Base-by-base conservation (phyloP, 2,888 invertebrate genomes). In the Agonopterix alstromeriana region DNA sequence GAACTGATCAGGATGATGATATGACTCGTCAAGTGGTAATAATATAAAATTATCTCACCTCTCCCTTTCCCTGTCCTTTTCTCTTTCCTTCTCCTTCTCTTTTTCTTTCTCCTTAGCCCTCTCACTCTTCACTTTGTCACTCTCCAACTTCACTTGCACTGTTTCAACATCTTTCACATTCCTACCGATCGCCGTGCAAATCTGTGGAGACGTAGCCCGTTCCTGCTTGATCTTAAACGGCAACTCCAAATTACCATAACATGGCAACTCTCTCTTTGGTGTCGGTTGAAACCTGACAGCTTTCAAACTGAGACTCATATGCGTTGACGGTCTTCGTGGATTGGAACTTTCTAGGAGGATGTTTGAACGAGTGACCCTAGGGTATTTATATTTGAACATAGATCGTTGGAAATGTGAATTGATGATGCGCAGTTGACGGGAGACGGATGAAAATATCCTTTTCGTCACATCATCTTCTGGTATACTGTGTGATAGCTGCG, bases 161-260 rank as follows among this genome's bases (percentile, higher is more conserved):
- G 65, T 61, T 35, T 65, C 70, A 43, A 58, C 61, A 45, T 72
- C 70, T 12, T 70, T 68, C 12, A 76, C 60, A 63, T 62, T 68
- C 42, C 73, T 72, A 38, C 73, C 70, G 1, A 82, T 72, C 0
- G 73, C 68, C 0, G 80, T 73, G 48, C 70, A 83, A 10, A 83
- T 65, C 50, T 81, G 80, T 0, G 67, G 60, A 0, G 77, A 63
- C 0, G 67, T 57, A 0, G 64, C 56, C 40, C 63, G 67, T 46
- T 87, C 87, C 40, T 86, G 83, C 45, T 88, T 88, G 0, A 83
- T 70, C 58, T 88, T 87, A 12, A 86, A 63, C 0, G 88, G 87
- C 50, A 89, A 58, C 60, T 88, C 89, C 53, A 89, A 55, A 48
- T 89, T 89, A 0, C 89, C 89, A 54, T 89, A 89, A 49, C 89